Evolutionary conservation across 2,113 vertebrate genomes (phyloP), one percentile per base, ranked within the genome.

Genomic region (Labeo catla): DNA sequence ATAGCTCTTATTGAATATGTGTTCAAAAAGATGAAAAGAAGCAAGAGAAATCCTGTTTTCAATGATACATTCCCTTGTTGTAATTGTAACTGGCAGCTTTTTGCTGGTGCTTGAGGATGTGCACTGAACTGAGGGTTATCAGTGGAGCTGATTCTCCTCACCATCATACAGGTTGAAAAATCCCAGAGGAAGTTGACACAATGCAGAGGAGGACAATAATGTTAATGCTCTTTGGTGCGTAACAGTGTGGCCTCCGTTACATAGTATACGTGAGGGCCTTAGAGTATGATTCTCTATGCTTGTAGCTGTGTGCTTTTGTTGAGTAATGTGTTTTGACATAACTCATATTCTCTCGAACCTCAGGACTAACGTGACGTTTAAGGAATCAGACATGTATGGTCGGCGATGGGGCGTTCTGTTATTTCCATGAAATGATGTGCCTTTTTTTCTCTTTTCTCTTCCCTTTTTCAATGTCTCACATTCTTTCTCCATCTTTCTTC

Each of bases 401-500:
- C 23, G 36, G 23, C 3, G 0, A 34, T 34, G 23, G 6, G 23
- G 11, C 77, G 36, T 47, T 61, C 2, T 72, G 52, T 45, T 81
- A 47, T 57, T 81, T 36, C 13, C 76, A 61, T 59, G 4, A 6
- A 73, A 43, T 73, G 52, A 73, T 84, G 50, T 74, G 68, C 8
- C 13, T 36, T 82, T 82, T 50, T 50, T 36, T 7, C n/a, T 52
- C 2, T 21, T 65, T 34, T 66, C 6, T 66, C 68, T 76, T 74
- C 61, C 45, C 11, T 11, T 80, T 50, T 73, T 8, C 79, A 28
- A 5, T 59, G 47, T 79, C 28, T 73, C 28, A 83, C 23, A 7
- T n/a, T 47, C 19, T 65, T 16, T 68, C 6, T 66, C 88, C 89
- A 86, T 91, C 66, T 84, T 52, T 88, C 76, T 92, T 91, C 85